Evolutionary conservation across 1,140 invertebrate species (phyloP), one percentile per base, ranked within the genome.

Genomic region (Drosophila auraria): DNA sequence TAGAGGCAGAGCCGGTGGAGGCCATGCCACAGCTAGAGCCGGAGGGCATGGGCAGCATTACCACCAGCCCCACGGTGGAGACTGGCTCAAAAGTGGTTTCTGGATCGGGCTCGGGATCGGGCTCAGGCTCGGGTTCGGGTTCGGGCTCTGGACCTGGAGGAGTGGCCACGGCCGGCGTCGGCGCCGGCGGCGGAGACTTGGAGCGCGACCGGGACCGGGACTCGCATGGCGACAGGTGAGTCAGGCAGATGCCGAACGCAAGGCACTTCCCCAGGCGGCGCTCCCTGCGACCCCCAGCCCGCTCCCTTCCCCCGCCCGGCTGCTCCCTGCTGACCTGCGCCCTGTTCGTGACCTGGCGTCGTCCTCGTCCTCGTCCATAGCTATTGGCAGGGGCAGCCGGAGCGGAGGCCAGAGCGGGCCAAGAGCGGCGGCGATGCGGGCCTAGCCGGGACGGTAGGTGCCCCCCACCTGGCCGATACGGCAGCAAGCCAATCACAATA

Each of bases 141-240:
- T 15, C 14, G 12, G 51, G 27, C 12, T n/a, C 51, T 0, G 53
- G 33, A 15, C 17, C 53, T 4, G 33, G 2, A 14, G 17, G 8
- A 3, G 53, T n/a, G 40, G 1, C 33, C 15, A 20, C 53, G 3
- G 33, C 12, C 0, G 36, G 9, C 14, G 17, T 6, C 5, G 20
- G 33, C 12, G 51, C 23, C 49, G 15, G 17, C 6, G 60, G 8
- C 20, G 59, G 5, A 12, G 79, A 75, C 23, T 65, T 54, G 58
- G 80, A 78, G 1, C 66, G 45, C 23, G 75, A 82, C 17, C 57
- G 74, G 61, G 83, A 87, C 7, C 73, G 60, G 38, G 84, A 89
- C 1, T 56, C 82, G n/a, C 65, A 75, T 42, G 78, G 57, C 65
- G 86, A 90, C 76, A 90, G 86, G 86, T 90, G 69, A 90, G 86